Evolutionary conservation across 2,797 vertebrate species (phyloP).

Genomic region (Myotis vivesi): DNA sequence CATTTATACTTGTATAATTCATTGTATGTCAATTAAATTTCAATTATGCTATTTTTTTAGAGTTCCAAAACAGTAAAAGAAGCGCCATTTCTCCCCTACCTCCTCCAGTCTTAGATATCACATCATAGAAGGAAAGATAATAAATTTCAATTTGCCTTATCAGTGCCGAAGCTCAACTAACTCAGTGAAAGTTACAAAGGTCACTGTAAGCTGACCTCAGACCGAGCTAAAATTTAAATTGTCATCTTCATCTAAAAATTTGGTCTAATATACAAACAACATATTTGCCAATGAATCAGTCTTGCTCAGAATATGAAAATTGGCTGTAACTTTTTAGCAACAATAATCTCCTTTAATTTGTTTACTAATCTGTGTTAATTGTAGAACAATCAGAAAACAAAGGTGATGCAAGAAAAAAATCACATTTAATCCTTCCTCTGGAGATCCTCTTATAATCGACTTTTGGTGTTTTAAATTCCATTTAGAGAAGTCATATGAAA

Average conservation of each 20-base stretch:
- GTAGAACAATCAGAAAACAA: constrained; percentile 25
- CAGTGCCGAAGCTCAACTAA: neutral
- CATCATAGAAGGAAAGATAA: neutral
- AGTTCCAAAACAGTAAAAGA: neutral
- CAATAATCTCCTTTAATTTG: constrained; percentile 18
- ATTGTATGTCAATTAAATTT: neutral
- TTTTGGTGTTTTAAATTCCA: constrained; percentile 12
- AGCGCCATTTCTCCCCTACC: neutral
- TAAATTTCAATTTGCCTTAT: constrained; percentile 11
- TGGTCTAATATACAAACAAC: neutral
- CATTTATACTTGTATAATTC: neutral
- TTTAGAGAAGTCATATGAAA: neutral
- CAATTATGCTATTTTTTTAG: neutral
- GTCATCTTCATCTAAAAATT: constrained; percentile 43
- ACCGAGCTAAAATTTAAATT: constrained; percentile 56
- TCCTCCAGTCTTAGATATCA: neutral
- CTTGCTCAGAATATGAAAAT: constrained; percentile 7
- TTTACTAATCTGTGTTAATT: constrained; percentile 5
- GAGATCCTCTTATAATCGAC: neutral
- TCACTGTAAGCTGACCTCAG: constrained; percentile 3
- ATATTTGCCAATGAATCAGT: neutral
- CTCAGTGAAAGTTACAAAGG: constrained; percentile 35
- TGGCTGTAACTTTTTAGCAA: neutral
- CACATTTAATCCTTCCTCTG: neutral
- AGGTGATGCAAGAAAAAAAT: neutral